A percentile compares a stretch with the other conserved stretches of the same genome.
These are phyloP conservation scores for Caenorhabditis brenneri DNA, from an alignment of 1,140 invertebrate species.

Conservation along the genomic window DNA sequence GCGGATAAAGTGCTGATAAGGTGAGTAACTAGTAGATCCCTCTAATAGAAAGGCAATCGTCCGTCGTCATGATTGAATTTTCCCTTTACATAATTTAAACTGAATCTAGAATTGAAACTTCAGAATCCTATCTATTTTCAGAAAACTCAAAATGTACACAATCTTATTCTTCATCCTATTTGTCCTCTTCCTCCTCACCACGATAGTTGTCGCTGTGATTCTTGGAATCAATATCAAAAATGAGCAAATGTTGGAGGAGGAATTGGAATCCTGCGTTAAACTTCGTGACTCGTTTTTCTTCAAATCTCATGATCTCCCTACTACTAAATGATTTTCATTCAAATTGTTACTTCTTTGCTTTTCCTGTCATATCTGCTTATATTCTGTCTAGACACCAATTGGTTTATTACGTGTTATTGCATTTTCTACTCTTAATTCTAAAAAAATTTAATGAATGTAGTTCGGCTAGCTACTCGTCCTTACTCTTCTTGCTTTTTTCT, in stretches of 20 bases:
- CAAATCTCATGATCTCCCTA: not conserved
- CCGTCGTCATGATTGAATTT: too few relatives aligned
- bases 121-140: not conserved
- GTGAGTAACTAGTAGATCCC: not conserved
- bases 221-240: constrained; percentile 27
- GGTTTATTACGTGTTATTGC: not conserved
- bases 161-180: not conserved
- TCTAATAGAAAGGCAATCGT: not conserved
- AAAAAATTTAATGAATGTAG: too few relatives aligned
- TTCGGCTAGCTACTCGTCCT: too few relatives aligned
- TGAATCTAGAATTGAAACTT: not conserved
- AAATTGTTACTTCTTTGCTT: not conserved
- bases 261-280: constrained; percentile 4
- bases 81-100: too few relatives aligned
- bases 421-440: not conserved
- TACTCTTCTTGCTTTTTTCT: too few relatives aligned
- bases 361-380: not conserved
- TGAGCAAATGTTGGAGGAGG: constrained; percentile 6
- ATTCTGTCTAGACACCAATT: not conserved
- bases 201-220: constrained; percentile 3
- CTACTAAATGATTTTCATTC: not conserved
- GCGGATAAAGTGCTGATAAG: constrained; percentile 21
- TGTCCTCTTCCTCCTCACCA: constrained; percentile 24
- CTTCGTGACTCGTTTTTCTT: not conserved
- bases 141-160: constrained; percentile 21